Conservation (phyloP, 2,797 vertebrate genomes). For the Syngnathus acus region DNA sequence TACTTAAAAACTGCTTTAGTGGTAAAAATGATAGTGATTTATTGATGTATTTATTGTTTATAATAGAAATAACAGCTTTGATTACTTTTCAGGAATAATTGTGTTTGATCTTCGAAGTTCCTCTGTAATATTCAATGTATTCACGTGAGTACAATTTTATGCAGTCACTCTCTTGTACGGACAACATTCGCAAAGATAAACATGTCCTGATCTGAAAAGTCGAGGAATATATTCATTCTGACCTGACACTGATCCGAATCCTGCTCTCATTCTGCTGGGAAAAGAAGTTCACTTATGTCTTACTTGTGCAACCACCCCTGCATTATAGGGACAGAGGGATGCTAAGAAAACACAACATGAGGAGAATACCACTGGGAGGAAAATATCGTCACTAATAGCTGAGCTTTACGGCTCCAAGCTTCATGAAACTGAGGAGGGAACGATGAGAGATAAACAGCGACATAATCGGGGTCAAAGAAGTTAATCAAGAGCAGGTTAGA, state of each 20-base stretch:
- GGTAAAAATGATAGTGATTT: no score
- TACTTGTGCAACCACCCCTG: slow-evolving; percentile 58
- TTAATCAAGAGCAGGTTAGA: slow-evolving; percentile 10
- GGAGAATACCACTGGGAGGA: slow-evolving; percentile 31
- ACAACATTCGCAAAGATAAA: slow-evolving; percentile 62
- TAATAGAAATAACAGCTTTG: no score
- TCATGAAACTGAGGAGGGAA: background rate
- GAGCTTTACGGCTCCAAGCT: background rate
- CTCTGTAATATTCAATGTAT: background rate
- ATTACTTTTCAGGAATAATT: no score
- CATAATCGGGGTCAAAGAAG: slow-evolving; percentile 5
- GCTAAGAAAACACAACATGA: slow-evolving; percentile 55
- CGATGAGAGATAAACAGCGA: background rate
- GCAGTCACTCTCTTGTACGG: slow-evolving; percentile 43
- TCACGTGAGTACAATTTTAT: slow-evolving; percentile 35
- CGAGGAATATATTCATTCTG: slow-evolving; percentile 40
- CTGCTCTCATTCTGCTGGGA: slow-evolving; percentile 56
- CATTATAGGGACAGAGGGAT: slow-evolving; percentile 41
- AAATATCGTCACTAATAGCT: slow-evolving; percentile 18
- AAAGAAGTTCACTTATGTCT: slow-evolving; percentile 54
- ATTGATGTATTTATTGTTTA: no score
- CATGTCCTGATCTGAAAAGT: slow-evolving; percentile 55
- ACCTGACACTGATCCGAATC: slow-evolving; percentile 50
- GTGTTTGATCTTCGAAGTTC: no score
- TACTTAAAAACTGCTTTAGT: no score